Percentiles rank a stretch among this genome's conserved stretches.
phyloP scores from a whole-genome alignment of 1,140 invertebrate genomes.

The Atta colombica region DNA sequence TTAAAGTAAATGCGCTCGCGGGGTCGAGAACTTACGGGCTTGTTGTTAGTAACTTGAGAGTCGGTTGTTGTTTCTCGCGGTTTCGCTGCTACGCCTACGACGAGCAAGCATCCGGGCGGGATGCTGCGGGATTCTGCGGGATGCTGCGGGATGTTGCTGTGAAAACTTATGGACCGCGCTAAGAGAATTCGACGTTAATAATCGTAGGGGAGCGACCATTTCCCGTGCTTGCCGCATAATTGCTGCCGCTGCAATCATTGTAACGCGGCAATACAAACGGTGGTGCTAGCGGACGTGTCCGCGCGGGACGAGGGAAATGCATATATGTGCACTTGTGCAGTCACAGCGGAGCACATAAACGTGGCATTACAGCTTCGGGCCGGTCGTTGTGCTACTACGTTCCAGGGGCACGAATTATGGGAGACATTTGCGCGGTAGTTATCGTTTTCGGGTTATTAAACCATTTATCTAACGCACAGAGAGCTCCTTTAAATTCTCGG shows the following conservation, averaged over 20 bases:
- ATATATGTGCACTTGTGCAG: background rate
- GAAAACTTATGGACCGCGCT: slow-evolving; percentile 13
- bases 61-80: slow-evolving; percentile 49
- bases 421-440: slow-evolving; percentile 59
- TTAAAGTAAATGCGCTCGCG: slow-evolving; percentile 58
- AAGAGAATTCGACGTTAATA: slow-evolving; percentile 57
- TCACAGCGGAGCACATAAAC: slow-evolving; percentile 24
- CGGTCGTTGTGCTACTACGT: slow-evolving; percentile 30
- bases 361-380: slow-evolving; percentile 27
- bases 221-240: slow-evolving; percentile 41
- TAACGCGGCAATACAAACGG: slow-evolving; percentile 12
- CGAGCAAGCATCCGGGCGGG: background rate
- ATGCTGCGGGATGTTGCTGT: background rate
- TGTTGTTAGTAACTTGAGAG: slow-evolving; percentile 48
- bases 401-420: slow-evolving; percentile 53
- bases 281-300: background rate
- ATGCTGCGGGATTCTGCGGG: too few relatives aligned
- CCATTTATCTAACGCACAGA: slow-evolving; percentile 57
- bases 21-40: slow-evolving; percentile 51
- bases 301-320: slow-evolving; percentile 22
- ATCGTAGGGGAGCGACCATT: slow-evolving; percentile 26
- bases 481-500: slow-evolving; percentile 58
- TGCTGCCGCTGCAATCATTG: slow-evolving; percentile 53
- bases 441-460: slow-evolving; percentile 65
- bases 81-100: background rate